phyloP scores from a whole-genome alignment of 2,797 vertebrate species.

The Hafferia zeledoni region DNA sequence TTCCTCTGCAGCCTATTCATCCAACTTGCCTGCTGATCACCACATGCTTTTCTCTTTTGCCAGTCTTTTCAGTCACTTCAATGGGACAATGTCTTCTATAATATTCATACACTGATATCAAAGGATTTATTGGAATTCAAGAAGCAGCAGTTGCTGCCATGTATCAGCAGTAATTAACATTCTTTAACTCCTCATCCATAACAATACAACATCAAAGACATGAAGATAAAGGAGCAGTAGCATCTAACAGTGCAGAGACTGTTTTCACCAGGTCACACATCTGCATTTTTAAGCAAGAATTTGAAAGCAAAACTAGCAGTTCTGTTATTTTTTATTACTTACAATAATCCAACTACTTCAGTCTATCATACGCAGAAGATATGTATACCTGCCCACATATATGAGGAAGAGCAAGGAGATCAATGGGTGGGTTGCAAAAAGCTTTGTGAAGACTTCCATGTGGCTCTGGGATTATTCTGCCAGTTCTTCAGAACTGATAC shows the following conservation, averaged over 20 bases:
- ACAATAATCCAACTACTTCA: not conserved
- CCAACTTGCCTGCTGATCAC: not conserved
- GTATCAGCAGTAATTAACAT: not conserved
- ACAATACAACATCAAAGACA: not conserved
- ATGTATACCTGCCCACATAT: not conserved
- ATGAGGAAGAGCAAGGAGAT: not conserved
- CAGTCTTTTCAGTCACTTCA: not conserved
- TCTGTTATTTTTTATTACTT: not conserved
- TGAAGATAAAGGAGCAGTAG: not conserved
- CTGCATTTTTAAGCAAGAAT: not conserved
- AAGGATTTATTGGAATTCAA: constrained; percentile 15
- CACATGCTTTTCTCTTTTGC: not conserved
- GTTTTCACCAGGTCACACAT: not conserved
- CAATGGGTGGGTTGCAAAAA: not conserved
- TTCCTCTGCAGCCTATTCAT: not conserved
- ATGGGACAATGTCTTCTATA: not conserved
- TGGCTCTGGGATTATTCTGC: not conserved
- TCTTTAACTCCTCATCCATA: not conserved
- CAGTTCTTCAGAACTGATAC: not conserved
- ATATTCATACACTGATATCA: not conserved
- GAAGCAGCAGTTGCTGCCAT: not conserved
- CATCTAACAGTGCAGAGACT: not conserved
- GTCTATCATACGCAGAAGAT: not conserved
- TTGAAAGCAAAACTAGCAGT: not conserved
- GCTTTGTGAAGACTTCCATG: not conserved